Conservation (phyloP, 2,797 vertebrate genomes). For the Capromys pilorides region DNA sequence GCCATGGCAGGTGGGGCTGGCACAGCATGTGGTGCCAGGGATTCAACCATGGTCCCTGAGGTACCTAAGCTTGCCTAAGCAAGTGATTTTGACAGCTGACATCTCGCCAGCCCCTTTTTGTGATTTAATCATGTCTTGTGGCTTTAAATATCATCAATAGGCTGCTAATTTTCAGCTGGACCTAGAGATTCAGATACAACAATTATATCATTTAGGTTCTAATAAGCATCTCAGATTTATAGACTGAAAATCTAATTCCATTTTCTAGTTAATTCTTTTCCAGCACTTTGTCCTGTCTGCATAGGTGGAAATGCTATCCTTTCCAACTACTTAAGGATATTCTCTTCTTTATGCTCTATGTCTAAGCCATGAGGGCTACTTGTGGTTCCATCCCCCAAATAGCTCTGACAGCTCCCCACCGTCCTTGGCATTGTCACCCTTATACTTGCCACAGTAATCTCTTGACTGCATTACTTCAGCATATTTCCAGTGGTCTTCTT, state of each 20-base stretch:
- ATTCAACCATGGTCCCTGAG: too few relatives aligned
- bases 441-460: not conserved
- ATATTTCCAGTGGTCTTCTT: not conserved
- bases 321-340: not conserved
- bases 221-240: not conserved
- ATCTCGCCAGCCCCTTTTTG: not conserved
- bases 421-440: not conserved
- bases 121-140: not conserved
- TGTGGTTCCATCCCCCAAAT: not conserved
- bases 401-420: not conserved
- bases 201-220: not conserved
- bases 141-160: not conserved
- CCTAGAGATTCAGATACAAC: not conserved
- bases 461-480: not conserved
- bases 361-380: not conserved
- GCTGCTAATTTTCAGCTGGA: not conserved
- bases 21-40: too few relatives aligned
- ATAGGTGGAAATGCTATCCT: not conserved
- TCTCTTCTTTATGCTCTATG: not conserved
- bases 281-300: not conserved
- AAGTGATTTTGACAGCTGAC: too few relatives aligned
- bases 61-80: too few relatives aligned
- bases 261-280: not conserved
- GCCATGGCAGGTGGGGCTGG: too few relatives aligned
- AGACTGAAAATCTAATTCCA: not conserved